Percentiles rank a stretch among this genome's conserved stretches.
Evolutionary conservation across 2,797 vertebrate species (phyloP).

Genomic region (Peromyscus aztecus): DNA sequence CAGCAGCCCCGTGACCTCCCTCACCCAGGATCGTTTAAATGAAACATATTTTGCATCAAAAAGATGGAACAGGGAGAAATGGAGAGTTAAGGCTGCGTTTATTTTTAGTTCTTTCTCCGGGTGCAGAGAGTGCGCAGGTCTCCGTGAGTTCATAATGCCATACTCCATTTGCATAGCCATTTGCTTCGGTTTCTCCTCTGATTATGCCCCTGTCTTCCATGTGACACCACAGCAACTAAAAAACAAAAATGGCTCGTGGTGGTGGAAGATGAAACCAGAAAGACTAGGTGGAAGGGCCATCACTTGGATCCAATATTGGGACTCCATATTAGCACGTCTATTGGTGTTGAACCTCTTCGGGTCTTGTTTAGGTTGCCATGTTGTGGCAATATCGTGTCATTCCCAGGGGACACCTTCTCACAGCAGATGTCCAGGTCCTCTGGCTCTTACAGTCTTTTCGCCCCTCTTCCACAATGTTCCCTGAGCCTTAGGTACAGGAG

Average conservation of each 20-base stretch:
- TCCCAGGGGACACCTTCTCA: background rate
- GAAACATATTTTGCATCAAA: conserved; percentile 87
- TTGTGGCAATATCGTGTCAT: background rate
- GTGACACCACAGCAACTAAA: background rate
- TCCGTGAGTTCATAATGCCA: conserved; percentile 69
- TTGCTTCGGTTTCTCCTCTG: conserved; percentile 70
- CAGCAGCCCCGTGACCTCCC: conserved; percentile 80
- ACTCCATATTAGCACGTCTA: background rate
- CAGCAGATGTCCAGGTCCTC: background rate
- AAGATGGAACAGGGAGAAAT: conserved; percentile 83
- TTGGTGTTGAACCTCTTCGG: background rate
- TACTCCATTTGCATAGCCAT: conserved; percentile 79
- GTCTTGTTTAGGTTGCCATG: background rate
- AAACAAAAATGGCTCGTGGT: background rate
- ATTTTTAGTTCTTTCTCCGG: conserved; percentile 51
- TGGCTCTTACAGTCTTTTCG: background rate
- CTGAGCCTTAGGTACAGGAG: background rate
- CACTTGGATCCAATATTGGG: background rate
- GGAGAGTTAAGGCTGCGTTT: conserved; percentile 77
- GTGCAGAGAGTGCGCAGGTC: conserved; percentile 64
- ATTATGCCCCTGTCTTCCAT: background rate
- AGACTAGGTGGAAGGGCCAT: background rate
- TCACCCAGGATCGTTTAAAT: conserved; percentile 85
- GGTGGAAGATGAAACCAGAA: background rate
- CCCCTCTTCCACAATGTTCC: too few species aligned